Conservation (phyloP, 30 jellyfish, hydroid and myxozoan genomes). For the Turritopsis dohrnii region DNA sequence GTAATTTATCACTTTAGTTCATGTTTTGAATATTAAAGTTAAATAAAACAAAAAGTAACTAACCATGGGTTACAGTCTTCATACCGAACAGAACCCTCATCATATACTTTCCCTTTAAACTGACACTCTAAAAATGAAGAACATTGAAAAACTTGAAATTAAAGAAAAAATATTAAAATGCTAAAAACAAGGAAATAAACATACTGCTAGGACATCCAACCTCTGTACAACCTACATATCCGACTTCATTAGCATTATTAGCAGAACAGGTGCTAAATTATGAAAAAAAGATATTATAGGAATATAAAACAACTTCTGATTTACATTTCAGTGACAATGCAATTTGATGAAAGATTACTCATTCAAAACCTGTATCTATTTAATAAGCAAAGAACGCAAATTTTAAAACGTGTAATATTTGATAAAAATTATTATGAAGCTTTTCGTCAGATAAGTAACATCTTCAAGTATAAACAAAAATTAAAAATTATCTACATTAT, state of each 20-base stretch:
- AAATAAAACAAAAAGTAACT: not conserved
- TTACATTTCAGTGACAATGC: too few relatives aligned
- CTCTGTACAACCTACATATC: slow-evolving; percentile 2
- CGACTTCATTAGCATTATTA: not conserved
- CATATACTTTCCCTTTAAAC: not conserved
- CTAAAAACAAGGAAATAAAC: not conserved
- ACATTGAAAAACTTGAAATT: not conserved
- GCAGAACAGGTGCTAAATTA: not conserved
- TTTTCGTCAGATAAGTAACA: too few relatives aligned
- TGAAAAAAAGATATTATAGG: not conserved
- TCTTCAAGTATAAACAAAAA: too few relatives aligned
- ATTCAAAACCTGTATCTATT: too few relatives aligned
- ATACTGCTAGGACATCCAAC: not conserved
- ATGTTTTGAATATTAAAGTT: too few relatives aligned
- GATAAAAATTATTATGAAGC: too few relatives aligned
- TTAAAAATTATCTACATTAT: too few relatives aligned
- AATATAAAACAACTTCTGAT: too few relatives aligned
- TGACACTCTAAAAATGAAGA: not conserved
- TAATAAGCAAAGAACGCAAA: too few relatives aligned
- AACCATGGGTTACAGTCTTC: not conserved
- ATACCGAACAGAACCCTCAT: not conserved
- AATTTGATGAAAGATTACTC: too few relatives aligned
- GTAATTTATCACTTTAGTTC: not conserved
- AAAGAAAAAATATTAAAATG: too few relatives aligned
- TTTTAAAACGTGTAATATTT: too few relatives aligned